Evolutionary conservation across 2,113 vertebrate species (phyloP).

Genomic region (Muntiacus reevesi): DNA sequence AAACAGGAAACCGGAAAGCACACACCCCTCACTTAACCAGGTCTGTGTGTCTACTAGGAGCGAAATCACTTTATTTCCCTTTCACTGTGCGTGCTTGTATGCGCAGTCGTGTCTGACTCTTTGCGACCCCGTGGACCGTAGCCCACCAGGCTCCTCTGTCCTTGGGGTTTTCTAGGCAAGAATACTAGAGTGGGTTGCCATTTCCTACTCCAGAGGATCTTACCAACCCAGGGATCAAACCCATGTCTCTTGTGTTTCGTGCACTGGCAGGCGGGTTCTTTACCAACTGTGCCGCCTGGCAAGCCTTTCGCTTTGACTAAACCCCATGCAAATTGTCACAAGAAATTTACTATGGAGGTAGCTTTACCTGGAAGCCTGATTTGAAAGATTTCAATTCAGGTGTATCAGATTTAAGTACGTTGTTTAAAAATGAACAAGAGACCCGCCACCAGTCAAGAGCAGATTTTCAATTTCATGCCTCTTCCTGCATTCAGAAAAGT

Average conservation of each 20-base stretch:
- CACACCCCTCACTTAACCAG: background rate
- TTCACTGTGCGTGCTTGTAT: background rate
- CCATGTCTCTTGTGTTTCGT: background rate
- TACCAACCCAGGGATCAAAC: background rate
- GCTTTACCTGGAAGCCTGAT: background rate
- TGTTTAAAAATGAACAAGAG: constrained; percentile 22
- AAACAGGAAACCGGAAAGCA: background rate
- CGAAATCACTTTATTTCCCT: background rate
- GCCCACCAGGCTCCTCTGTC: background rate
- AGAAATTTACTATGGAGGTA: background rate
- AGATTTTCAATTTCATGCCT: background rate
- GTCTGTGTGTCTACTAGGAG: background rate
- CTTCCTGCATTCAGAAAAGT: background rate
- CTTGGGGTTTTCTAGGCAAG: background rate
- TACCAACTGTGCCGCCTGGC: background rate
- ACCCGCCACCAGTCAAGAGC: background rate
- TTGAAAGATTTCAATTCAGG: constrained; percentile 18
- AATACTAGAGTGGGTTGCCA: background rate
- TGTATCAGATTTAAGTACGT: background rate
- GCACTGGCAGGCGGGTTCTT: background rate
- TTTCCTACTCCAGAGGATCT: background rate
- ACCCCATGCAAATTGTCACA: background rate
- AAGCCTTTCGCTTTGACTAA: background rate
- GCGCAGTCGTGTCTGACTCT: background rate
- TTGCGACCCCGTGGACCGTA: background rate